Evolutionary conservation across 2,888 invertebrate genomes (phyloP), one percentile per base, ranked within the genome.

Genomic region (Lumbricus terrestris): DNA sequence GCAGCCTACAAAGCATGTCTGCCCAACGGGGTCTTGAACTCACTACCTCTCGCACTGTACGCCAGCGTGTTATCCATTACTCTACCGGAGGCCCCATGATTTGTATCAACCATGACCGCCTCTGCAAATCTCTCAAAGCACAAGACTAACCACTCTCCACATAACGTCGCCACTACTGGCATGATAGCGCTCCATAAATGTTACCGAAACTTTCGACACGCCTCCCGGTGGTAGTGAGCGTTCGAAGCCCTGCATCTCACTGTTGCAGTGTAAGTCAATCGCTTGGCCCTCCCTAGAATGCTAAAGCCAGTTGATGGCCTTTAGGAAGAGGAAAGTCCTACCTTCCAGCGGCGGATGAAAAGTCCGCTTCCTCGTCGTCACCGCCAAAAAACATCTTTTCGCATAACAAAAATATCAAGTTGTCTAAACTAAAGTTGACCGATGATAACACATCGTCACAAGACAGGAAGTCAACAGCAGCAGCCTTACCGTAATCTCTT

Each of bases 351-450:
- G 85, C 5, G 18, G 85, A 85, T 23, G 35, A 34, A 37, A 85
- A 85, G 85, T 85, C 85, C 35, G n/a, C 0, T 35, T 85, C 85
- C 34, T 85, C 85, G 34, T 85, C 85, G 18, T 85, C 85, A 23
- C 85, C 85, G 34, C 85, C 85, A 37, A 35, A 85, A 85, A 85
- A 85, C 85, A 85, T 85, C 85, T 34, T 85, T n/a, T n/a, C n/a
- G n/a, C 69, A 69, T 69, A 6, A 69, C 69, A 69, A 69, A 47
- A 69, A 69, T 69, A 69, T 69, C n/a, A 69, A 69, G 29, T 69
- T 69, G 29, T 69, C 29, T n/a, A 29, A 69, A 69, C 69, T 69
- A 69, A 69, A 69, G n/a, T 69, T n/a, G 2, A 69, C 11, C 69
- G n/a, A 69, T 69, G 69, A 69, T 69, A 69, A 69, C 69, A 69